Conservation (phyloP, 2,797 vertebrate species). For the Glossophaga mutica region DNA sequence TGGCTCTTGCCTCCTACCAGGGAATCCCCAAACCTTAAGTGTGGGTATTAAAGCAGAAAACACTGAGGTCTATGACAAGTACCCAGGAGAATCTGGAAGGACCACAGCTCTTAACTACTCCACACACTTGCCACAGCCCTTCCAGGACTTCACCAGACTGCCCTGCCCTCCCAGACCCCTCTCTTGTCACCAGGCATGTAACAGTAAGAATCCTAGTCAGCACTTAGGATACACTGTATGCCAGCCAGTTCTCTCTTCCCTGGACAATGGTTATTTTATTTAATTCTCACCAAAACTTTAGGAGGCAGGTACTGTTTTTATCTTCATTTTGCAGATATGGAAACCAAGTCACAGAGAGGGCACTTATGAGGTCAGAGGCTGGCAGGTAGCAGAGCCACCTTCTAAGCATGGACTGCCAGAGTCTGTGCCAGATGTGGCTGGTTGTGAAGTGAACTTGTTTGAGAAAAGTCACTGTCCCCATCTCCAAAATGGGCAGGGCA, state of each 20-base stretch:
- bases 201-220: not conserved
- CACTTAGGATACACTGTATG: not conserved
- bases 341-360: not conserved
- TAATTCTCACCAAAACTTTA: not conserved
- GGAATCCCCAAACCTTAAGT: not conserved
- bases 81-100: not conserved
- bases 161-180: not conserved
- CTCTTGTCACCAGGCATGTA: not conserved
- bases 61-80: not conserved
- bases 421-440: too few species aligned
- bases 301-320: not conserved
- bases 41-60: not conserved
- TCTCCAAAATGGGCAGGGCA: not conserved
- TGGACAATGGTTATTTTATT: not conserved
- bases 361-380: not conserved
- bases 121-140: not conserved
- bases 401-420: not conserved
- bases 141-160: not conserved
- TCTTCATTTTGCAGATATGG: not conserved
- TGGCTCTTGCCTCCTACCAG: not conserved
- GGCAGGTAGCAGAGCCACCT: not conserved
- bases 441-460: not conserved
- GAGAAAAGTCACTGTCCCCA: not conserved
- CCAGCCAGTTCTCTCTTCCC: not conserved
- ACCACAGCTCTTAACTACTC: not conserved